Conservation (phyloP, 2,888 invertebrate genomes). For the Rhingia rostrata region DNA sequence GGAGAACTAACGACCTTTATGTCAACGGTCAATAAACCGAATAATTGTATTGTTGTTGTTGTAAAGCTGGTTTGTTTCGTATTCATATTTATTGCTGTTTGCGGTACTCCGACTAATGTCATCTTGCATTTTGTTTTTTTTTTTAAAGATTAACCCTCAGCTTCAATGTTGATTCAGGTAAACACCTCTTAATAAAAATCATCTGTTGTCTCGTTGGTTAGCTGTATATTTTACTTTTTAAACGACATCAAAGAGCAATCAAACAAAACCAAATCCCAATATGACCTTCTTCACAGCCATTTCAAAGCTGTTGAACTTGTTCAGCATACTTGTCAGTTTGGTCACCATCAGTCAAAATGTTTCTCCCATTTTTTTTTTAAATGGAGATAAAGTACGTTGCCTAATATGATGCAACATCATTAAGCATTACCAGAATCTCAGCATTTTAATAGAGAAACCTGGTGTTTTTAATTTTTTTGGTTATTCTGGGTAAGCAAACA, state of each 20-base stretch:
- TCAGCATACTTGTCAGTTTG: not conserved
- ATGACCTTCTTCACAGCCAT: conserved; percentile 11
- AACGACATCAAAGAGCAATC: not conserved
- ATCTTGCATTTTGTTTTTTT: no score
- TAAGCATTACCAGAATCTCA: conserved; percentile 20
- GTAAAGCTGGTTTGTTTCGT: no score
- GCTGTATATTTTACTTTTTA: not conserved
- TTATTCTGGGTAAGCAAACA: not conserved
- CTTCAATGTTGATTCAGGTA: no score
- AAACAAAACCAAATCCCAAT: not conserved
- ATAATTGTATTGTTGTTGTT: no score
- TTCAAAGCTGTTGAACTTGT: conserved; percentile 18
- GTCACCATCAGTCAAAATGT: conserved; percentile 1
- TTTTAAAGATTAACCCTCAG: no score
- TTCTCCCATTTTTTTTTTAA: not conserved
- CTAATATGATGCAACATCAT: conserved; percentile 64
- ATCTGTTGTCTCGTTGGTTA: no score
- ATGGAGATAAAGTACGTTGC: conserved; percentile 27
- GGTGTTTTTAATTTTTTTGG: conserved; percentile 20
- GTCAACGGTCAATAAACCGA: no score
- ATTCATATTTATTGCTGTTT: no score
- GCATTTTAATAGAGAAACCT: conserved; percentile 46
- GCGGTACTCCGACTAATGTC: no score
- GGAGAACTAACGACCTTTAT: no score
- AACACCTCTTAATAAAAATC: no score